These are phyloP conservation scores for Epinephelus moara DNA, from an alignment of 2,113 vertebrate species.

Conservation along the genomic window DNA sequence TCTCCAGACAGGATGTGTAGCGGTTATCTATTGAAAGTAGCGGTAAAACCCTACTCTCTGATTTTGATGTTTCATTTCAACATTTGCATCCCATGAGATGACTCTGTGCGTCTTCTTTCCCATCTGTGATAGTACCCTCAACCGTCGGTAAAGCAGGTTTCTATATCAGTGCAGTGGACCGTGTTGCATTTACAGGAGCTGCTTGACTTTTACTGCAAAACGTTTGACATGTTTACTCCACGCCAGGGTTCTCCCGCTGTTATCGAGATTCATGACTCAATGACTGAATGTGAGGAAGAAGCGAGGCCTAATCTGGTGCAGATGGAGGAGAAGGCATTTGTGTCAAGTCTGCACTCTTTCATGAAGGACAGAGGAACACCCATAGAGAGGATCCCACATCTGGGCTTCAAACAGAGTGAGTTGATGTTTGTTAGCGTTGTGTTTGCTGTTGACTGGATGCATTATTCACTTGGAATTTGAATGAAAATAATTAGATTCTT, in stretches of 20 bases:
- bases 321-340: constrained; percentile 90
- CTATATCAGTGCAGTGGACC: neutral
- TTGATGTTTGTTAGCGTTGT: constrained; percentile 7
- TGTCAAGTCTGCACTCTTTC: constrained; percentile 90
- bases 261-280: constrained; percentile 74
- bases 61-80: constrained; percentile 79
- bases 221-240: neutral
- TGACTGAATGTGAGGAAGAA: constrained; percentile 66
- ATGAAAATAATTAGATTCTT: neutral
- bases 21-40: constrained; percentile 82
- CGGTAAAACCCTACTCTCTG: constrained; percentile 73
- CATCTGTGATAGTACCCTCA: constrained; percentile 34
- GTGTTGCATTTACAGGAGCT: neutral
- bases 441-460: neutral
- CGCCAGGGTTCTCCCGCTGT: constrained; percentile 54
- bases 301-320: constrained; percentile 45
- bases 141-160: constrained; percentile 52
- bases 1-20: constrained; percentile 81
- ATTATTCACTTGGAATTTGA: neutral
- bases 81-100: constrained; percentile 71
- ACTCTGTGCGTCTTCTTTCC: constrained; percentile 47
- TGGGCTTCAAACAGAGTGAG: constrained; percentile 98
- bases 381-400: constrained; percentile 95
- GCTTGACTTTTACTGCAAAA: neutral
- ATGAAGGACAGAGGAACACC: constrained; percentile 93